Base-by-base conservation (phyloP, 2,113 vertebrate species). In the Hyla sarda region DNA sequence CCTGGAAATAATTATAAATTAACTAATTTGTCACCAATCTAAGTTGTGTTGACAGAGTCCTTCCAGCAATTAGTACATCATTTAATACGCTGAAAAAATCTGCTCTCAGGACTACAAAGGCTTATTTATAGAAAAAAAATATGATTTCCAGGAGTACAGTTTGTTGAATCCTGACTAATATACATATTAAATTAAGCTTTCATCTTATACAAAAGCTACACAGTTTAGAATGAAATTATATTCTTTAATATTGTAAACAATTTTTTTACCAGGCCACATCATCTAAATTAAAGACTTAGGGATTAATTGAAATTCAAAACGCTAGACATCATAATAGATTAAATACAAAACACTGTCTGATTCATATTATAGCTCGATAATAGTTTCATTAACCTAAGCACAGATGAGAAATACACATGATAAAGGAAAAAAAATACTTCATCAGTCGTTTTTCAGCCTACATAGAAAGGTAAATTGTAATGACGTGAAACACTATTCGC, bases 191-290 rank as follows among this genome's bases (percentile, higher is more conserved):
- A 60, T 72, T 37, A 82, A 82, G 21, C 77, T 62, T 86, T 74
- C 79, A 81, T 86, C 52, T 71, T 28, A 28, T 50, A 82, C 41
- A 82, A 86, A 81, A 82, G 52, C 67, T 28, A 41, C 77, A 30
- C n/a, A 48, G 14, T 82, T 45, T 48, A 73, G 77, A 81, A 82
- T 74, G 80, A 81, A 86, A 86, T 86, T 74, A 86, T 58, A 86
- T 32, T 86, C 85, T 50, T 73, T 86, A 60, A 82, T 80, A 58
- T 71, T 72, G 84, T 80, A 86, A 86, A 82, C 77, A 86, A 73
- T 62, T 81, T 30, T n/a, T 69, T 54, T 79, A 47, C 32, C 32
- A n/a, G n/a, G 56, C 45, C 23, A 73, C 50, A 56, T 32, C 28
- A 80, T 74, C 34, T 17, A 82, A 74, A 86, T 48, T 81, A 82